These are phyloP conservation scores for Plutomurus gul DNA, from an alignment of 1,140 invertebrate genomes.

Conservation along the genomic window DNA sequence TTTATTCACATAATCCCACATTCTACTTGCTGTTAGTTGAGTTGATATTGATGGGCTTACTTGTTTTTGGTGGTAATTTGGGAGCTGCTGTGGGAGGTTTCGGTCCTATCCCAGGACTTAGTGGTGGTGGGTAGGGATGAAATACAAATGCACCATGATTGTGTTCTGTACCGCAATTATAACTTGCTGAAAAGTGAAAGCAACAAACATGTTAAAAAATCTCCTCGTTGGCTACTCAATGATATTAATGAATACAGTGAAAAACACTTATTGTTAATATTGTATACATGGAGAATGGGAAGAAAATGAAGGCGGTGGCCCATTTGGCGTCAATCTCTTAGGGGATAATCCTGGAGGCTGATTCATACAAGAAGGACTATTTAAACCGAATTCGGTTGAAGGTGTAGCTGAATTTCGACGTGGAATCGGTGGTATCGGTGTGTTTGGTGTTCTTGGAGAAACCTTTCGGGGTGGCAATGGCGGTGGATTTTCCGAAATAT, in stretches of 20 bases:
- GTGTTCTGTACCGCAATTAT: constrained; percentile 17
- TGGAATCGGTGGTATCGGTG: constrained; percentile 48
- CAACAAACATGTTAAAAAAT: not conserved
- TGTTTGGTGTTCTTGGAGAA: constrained; percentile 47
- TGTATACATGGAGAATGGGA: constrained; percentile 22
- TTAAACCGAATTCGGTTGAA: constrained; percentile 3
- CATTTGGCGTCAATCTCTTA: constrained; percentile 43
- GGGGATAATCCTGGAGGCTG: constrained; percentile 32
- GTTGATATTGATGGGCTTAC: constrained; percentile 4
- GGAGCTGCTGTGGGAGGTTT: constrained; percentile 32
- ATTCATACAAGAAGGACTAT: constrained; percentile 1
- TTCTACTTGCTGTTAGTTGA: constrained; percentile 12
- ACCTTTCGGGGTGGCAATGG: constrained; percentile 50
- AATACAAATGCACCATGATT: constrained; percentile 23
- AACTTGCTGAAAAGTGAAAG: not conserved
- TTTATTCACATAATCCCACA: no score
- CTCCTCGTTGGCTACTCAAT: no score
- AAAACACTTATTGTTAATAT: not conserved
- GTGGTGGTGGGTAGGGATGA: not conserved
- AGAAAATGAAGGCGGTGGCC: not conserved
- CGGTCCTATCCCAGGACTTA: not conserved
- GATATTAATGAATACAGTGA: no score
- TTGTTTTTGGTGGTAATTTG: constrained; percentile 48
- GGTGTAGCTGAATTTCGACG: constrained; percentile 49
- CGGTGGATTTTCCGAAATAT: constrained; percentile 33